Percentiles rank a stretch among this genome's conserved stretches.
Conservation (phyloP, 2,888 invertebrate species). For the Plagodis dolabraria region DNA sequence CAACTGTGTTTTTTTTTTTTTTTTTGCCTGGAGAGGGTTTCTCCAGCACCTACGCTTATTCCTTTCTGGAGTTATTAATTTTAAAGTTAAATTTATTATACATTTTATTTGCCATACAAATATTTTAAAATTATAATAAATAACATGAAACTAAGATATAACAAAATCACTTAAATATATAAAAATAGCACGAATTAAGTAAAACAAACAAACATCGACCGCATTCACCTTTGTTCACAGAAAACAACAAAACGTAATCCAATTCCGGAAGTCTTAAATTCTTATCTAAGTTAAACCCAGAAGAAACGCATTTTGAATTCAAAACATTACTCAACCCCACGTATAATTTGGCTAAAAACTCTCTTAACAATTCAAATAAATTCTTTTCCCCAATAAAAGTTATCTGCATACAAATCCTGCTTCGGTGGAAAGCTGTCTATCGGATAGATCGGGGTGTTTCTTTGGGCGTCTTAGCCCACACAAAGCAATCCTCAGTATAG, state of each 20-base stretch:
- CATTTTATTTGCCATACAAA: too few species aligned
- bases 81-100: too few species aligned
- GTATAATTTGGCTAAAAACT: conserved; percentile 37
- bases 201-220: not conserved
- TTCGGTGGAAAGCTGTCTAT: conserved; percentile 29
- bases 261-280: conserved; percentile 5
- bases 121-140: too few species aligned
- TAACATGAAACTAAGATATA: too few species aligned
- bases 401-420: conserved; percentile 39
- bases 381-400: conserved; percentile 38
- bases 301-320: conserved; percentile 20
- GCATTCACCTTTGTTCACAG: not conserved
- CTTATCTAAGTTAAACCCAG: conserved; percentile 6
- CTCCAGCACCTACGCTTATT: too few species aligned
- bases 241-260: conserved; percentile 1
- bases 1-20: too few species aligned
- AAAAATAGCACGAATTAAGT: too few species aligned
- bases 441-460: conserved; percentile 25
- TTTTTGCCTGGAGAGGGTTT: too few species aligned
- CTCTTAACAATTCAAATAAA: conserved; percentile 34
- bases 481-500: not conserved
- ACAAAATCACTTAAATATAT: too few species aligned
- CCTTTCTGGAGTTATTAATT: too few species aligned
- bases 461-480: conserved; percentile 4
- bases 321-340: conserved; percentile 25